Evolutionary conservation across 2,888 invertebrate species (phyloP), one percentile per base, ranked within the genome.

Genomic region (Chrysolina americana): DNA sequence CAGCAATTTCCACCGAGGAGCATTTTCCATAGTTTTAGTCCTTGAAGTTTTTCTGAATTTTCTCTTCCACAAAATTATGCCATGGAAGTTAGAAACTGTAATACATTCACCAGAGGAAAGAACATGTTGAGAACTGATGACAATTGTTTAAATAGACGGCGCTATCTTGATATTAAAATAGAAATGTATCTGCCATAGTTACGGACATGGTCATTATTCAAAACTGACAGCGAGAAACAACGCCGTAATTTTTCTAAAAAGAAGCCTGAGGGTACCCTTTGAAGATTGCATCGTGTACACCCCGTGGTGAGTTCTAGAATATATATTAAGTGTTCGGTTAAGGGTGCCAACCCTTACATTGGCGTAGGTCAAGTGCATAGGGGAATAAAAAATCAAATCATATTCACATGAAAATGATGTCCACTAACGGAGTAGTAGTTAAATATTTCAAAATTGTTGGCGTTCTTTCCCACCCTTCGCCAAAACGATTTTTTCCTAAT

Each of bases 341-440:
- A 59, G 59, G 59, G 59, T 36, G 9, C 59, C 10, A 59, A 28
- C 59, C 59, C 59, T 59, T 17, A n/a, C 59, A 59, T 23, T 28
- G 59, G 59, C 59, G 59, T 59, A 59, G 21, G 21, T 13, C 21
- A 21, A 15, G 44, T 8, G 11, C 3, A 13, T 13, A 15, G 44
- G 44, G 44, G 3, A 3, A 28, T 28, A 28, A 2, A 28, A 28
- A 28, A 28, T 5, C 5, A 28, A 28, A 28, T 28, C 28, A 28
- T 28, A n/a, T n/a, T n/a, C n/a, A n/a, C n/a, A n/a, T n/a, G n/a
- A n/a, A n/a, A n/a, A n/a, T n/a, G n/a, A n/a, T n/a, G n/a, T n/a
- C n/a, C n/a, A n/a, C n/a, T n/a, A n/a, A n/a, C n/a, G n/a, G n/a
- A n/a, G n/a, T n/a, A n/a, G n/a, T n/a, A n/a, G n/a, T n/a, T n/a